A percentile compares a stretch with the other conserved stretches of the same genome.
These are phyloP conservation scores for Anguilla japonica DNA, from an alignment of 2,113 vertebrate species.

Conservation along the genomic window DNA sequence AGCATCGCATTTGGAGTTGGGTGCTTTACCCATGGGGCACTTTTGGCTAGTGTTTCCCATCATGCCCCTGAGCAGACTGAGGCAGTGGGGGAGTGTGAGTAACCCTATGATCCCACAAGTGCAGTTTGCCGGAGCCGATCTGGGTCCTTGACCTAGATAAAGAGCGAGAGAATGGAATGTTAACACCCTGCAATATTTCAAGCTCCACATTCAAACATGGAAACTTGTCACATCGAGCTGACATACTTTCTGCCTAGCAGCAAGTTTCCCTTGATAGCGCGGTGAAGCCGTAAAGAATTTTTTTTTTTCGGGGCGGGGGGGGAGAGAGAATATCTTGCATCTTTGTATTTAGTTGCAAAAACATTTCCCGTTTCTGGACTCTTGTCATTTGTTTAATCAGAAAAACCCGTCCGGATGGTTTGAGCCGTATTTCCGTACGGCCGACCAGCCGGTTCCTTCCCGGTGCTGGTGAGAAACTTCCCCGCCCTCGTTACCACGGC, in stretches of 20 bases:
- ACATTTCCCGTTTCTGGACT: neutral
- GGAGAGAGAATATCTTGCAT: neutral
- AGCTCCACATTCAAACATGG: neutral
- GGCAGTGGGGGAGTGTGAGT: neutral
- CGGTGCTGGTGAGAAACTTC: neutral
- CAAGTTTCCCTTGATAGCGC: neutral
- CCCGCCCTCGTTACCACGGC: neutral
- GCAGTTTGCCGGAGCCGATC: neutral
- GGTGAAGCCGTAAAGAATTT: neutral
- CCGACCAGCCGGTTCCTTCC: neutral
- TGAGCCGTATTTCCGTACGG: neutral
- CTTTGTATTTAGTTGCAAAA: neutral
- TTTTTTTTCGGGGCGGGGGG: neutral
- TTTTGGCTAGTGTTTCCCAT: neutral
- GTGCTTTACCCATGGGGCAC: too few species aligned
- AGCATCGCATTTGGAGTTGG: too few species aligned
- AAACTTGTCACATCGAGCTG: neutral
- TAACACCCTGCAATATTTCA: neutral
- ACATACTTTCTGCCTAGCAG: neutral
- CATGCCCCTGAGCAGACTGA: neutral
- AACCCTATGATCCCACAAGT: neutral
- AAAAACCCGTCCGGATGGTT: neutral
- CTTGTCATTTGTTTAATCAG: neutral
- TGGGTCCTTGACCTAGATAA: neutral
- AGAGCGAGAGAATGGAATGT: neutral